phyloP scores from a whole-genome alignment of 2,113 vertebrate species.

The Lanius collurio region DNA sequence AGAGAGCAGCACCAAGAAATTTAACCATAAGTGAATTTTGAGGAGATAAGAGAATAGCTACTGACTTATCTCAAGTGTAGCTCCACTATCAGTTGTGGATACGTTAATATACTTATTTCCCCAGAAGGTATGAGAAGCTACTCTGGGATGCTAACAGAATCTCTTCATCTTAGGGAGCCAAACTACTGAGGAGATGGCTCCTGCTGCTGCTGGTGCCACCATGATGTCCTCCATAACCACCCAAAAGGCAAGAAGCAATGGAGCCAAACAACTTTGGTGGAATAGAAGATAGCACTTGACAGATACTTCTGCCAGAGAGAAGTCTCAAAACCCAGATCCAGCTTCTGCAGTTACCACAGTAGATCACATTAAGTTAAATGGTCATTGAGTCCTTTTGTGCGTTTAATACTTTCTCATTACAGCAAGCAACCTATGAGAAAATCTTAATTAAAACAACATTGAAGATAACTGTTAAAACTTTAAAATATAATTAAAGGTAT shows the following conservation, averaged over 20 bases:
- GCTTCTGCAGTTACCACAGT: neutral
- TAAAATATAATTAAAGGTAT: slow-evolving; percentile 22
- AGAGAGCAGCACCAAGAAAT: neutral
- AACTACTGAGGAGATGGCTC: neutral
- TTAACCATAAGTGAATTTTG: neutral
- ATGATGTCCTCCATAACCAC: neutral
- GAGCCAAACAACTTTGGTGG: neutral
- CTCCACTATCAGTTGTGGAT: neutral
- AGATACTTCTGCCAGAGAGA: neutral
- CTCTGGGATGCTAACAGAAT: neutral
- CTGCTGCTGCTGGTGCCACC: neutral
- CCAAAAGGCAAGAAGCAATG: neutral
- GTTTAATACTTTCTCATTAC: neutral
- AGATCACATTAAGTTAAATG: neutral
- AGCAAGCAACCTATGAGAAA: neutral
- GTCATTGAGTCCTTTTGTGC: neutral
- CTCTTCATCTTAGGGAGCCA: neutral
- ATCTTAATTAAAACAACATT: neutral
- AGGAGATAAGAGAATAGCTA: neutral
- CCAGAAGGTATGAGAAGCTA: neutral
- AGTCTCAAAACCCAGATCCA: neutral
- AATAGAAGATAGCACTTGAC: neutral
- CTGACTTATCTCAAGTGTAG: neutral
- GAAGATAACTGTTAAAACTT: neutral
- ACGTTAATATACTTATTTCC: neutral